These are phyloP conservation scores for Mantis religiosa DNA, from an alignment of 2,888 invertebrate species.

Conservation along the genomic window DNA sequence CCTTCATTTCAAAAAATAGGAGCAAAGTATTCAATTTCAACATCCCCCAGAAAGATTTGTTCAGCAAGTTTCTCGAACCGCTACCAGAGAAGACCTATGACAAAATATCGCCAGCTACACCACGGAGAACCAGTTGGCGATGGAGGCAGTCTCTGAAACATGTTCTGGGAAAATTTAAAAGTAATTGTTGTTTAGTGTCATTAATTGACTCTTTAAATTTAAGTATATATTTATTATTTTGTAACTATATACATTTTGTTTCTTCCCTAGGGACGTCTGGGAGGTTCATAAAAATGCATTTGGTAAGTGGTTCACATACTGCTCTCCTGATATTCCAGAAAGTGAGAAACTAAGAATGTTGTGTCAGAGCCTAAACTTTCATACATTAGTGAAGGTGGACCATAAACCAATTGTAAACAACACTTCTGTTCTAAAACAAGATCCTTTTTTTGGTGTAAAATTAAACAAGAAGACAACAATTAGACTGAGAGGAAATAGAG, in stretches of 20 bases:
- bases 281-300: background rate
- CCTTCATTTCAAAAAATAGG: no score
- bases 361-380: background rate
- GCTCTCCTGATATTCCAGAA: background rate
- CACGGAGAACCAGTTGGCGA: no score
- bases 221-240: no score
- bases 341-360: background rate
- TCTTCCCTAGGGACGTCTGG: background rate
- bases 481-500: constrained; percentile 1
- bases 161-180: no score
- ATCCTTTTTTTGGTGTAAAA: background rate
- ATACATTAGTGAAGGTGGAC: background rate
- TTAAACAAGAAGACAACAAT: background rate
- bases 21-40: no score
- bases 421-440: background rate
- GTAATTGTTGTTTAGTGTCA: no score
- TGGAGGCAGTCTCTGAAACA: no score
- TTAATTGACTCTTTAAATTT: no score
- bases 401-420: background rate
- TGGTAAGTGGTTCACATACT: background rate
- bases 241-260: background rate
- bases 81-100: no score
- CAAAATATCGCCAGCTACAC: no score
- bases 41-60: no score
- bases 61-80: no score